Conservation (phyloP, 1,140 invertebrate genomes). For the Aplysia californica region DNA sequence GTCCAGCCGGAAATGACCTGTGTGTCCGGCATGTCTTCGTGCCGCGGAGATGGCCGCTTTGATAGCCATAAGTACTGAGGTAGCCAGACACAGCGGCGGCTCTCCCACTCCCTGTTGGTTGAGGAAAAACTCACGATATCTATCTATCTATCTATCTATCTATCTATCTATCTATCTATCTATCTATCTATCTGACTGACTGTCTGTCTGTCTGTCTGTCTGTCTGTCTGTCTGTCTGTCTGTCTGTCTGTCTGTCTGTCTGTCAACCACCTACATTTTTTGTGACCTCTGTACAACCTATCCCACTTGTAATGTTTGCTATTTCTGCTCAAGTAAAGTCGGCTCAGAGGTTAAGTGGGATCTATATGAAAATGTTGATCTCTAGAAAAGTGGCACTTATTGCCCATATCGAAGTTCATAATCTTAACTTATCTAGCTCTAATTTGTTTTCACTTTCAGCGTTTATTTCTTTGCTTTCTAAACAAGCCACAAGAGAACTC, state of each 20-base stretch:
- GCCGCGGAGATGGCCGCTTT: constrained; percentile 87
- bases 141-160: not conserved
- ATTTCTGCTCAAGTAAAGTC: no score
- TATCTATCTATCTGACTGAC: not conserved
- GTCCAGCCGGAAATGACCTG: constrained; percentile 77
- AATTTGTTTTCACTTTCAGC: not conserved
- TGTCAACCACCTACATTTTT: not conserved
- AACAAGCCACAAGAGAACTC: not conserved
- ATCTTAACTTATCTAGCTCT: not conserved
- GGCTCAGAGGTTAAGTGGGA: no score
- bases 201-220: not conserved
- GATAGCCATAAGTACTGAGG: constrained; percentile 88
- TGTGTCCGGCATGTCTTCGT: constrained; percentile 75
- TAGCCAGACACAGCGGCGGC: constrained; percentile 89
- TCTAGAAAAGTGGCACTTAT: not conserved
- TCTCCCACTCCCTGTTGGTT: constrained; percentile 88
- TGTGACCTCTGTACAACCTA: no score
- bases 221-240: not conserved
- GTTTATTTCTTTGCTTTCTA: not conserved
- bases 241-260: not conserved
- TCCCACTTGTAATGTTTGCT: no score
- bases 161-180: not conserved
- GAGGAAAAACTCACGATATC: not conserved
- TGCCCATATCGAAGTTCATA: not conserved
- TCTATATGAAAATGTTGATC: not conserved